Evolutionary conservation across 2,113 vertebrate genomes (phyloP).

Genomic region (Pseudonaja textilis): DNA sequence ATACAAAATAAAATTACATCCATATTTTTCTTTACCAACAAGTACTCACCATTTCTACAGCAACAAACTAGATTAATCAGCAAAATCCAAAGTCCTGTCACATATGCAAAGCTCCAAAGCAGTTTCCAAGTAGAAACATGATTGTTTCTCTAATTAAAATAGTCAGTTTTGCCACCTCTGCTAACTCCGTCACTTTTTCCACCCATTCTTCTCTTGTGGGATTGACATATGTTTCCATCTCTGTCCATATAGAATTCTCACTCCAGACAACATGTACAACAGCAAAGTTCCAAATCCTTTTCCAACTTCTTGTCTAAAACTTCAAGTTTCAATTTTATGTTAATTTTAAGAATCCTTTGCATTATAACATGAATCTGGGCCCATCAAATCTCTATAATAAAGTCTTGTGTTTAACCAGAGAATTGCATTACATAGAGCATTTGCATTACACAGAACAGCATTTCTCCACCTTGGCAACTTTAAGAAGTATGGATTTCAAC

Average conservation of each 20-base stretch:
- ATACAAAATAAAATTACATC: neutral
- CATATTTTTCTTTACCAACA: neutral
- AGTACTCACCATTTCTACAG: neutral
- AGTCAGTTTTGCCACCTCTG: neutral
- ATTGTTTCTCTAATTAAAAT: neutral
- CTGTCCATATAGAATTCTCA: neutral
- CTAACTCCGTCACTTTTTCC: neutral
- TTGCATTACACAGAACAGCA: neutral
- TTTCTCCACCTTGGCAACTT: neutral
- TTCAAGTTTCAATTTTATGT: neutral
- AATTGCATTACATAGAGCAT: neutral
- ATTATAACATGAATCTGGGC: neutral
- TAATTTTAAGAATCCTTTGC: neutral
- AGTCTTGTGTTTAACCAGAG: neutral
- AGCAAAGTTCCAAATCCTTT: neutral
- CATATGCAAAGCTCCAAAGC: neutral
- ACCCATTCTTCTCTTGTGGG: neutral
- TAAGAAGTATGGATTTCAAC: neutral
- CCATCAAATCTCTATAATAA: neutral
- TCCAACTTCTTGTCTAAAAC: neutral
- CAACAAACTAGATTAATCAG: neutral
- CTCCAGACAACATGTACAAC: neutral
- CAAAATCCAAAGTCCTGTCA: neutral
- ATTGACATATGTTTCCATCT: neutral
- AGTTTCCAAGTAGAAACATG: neutral